Evolutionary conservation across 2,797 vertebrate genomes (phyloP), one percentile per base, ranked within the genome.

Genomic region (Darevskia mixta): DNA sequence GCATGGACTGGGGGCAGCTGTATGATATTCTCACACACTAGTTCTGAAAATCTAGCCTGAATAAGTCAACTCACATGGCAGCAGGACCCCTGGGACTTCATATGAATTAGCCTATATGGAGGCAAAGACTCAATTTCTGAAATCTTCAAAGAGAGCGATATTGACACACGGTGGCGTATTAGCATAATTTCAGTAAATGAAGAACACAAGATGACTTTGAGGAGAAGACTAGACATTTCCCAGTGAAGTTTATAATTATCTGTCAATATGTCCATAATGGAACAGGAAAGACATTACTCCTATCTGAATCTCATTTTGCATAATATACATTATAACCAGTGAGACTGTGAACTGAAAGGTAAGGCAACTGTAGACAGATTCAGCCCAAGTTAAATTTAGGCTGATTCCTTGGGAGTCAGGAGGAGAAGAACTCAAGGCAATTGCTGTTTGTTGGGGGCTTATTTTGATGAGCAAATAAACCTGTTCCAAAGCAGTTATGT

Each of bases 401-500:
- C 76, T 89, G 77, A 92, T 91, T 89, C 32, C 35, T 87, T 69
- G 86, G 20, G 27, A 78, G 77, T 90, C 87, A 92, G 91, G 27
- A 20, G 84, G 91, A 73, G 6, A 89, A 72, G 72, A 23, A 58
- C 87, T 94, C 72, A 88, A 73, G 73, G 82, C 91, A 87, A 88
- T 92, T 66, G 0, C 80, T 91, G 0, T 87, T 94, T 83, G 86
- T 94, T 87, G 83, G 64, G 92, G 88, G 86, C 82, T 90, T 75
- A 23, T 90, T 94, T 90, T 95, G 91, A 94, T 94, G 94, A 92
- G 82, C 29, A 89, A 72, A 20, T 82, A 94, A 93, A 90, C 90
- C 1, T 32, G 20, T 89, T 87, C 66, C 27, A 11, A 86, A 82
- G 82, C 86, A 91, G 86, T 78, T 15, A 20, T 79, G 91, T 83